Percentiles rank a stretch among this genome's conserved stretches.
phyloP scores from a whole-genome alignment of 2,113 vertebrate species.

The Mesembrinibis cayennensis region DNA sequence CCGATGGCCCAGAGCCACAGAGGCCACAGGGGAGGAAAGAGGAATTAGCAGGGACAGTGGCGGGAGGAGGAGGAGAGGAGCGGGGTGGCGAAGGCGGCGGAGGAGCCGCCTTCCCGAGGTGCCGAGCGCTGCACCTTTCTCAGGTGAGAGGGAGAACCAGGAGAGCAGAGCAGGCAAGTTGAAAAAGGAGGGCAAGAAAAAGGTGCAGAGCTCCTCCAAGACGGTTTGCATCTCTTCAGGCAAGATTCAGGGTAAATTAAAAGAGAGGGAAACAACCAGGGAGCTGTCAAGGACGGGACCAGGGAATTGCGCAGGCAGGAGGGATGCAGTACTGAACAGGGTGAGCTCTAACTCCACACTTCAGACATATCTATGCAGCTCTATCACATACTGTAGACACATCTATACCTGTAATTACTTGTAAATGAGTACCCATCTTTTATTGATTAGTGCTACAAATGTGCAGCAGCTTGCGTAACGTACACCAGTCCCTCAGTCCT shows the following conservation, averaged over 20 bases:
- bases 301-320: background rate
- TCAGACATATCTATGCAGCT: fast-evolving
- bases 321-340: background rate
- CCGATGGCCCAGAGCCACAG: background rate
- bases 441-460: background rate
- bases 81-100: fast-evolving
- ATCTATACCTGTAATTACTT: background rate
- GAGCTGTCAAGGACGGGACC: background rate
- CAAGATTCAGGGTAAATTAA: background rate
- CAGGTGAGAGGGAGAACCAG: too few species aligned
- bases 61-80: background rate
- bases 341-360: background rate
- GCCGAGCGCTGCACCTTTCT: background rate
- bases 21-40: background rate
- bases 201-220: background rate
- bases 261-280: background rate
- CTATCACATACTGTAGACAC: fast-evolving
- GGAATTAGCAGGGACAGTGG: background rate
- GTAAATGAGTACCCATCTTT: background rate
- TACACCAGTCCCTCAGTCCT: background rate
- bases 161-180: fast-evolving
- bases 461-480: background rate
- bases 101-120: background rate
- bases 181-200: background rate
- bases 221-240: background rate